A percentile compares a stretch with the other conserved stretches of the same genome.
These are phyloP conservation scores for Germaria angustata DNA, from an alignment of 2,888 invertebrate species.

Conservation along the genomic window DNA sequence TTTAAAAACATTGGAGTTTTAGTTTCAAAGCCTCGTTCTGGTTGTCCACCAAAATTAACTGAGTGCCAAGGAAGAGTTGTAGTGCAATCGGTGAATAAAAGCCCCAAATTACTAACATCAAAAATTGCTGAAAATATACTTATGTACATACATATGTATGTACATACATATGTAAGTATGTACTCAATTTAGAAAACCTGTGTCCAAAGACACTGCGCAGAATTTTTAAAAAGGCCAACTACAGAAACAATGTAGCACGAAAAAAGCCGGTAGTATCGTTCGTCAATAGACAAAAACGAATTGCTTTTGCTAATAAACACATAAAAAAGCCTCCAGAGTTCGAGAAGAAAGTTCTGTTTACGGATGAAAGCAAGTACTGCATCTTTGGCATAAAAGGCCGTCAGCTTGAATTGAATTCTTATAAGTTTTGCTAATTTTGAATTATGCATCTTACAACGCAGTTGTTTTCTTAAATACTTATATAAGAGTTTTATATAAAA, in stretches of 20 bases:
- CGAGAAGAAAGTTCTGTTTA: slow-evolving; percentile 25
- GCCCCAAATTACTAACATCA: slow-evolving; percentile 6
- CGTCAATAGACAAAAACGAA: slow-evolving; percentile 33
- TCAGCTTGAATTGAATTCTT: not conserved
- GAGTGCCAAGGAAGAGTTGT: slow-evolving; percentile 10
- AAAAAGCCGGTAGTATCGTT: slow-evolving; percentile 33
- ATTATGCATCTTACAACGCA: not conserved
- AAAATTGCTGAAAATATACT: slow-evolving; percentile 27
- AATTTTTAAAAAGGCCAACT: slow-evolving; percentile 13
- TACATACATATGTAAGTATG: no score
- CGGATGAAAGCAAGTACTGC: slow-evolving; percentile 22
- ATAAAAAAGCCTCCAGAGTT: slow-evolving; percentile 30
- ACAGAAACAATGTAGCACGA: slow-evolving; percentile 19
- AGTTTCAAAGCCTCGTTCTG: slow-evolving; percentile 10
- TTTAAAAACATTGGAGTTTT: slow-evolving; percentile 12
- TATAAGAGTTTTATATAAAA: not conserved
- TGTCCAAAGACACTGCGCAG: slow-evolving; percentile 10
- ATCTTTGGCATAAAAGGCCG: slow-evolving; percentile 4
- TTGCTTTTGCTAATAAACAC: slow-evolving; percentile 28
- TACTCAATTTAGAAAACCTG: slow-evolving; percentile 7
- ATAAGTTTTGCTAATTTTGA: not conserved
- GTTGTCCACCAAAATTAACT: slow-evolving; percentile 23
- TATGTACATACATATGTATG: no score
- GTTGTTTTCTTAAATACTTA: not conserved
- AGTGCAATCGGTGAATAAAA: slow-evolving; percentile 24